A percentile compares a stretch with the other conserved stretches of the same genome.
Conservation (phyloP, 2,113 vertebrate species). For the Austrofundulus limnaeus region DNA sequence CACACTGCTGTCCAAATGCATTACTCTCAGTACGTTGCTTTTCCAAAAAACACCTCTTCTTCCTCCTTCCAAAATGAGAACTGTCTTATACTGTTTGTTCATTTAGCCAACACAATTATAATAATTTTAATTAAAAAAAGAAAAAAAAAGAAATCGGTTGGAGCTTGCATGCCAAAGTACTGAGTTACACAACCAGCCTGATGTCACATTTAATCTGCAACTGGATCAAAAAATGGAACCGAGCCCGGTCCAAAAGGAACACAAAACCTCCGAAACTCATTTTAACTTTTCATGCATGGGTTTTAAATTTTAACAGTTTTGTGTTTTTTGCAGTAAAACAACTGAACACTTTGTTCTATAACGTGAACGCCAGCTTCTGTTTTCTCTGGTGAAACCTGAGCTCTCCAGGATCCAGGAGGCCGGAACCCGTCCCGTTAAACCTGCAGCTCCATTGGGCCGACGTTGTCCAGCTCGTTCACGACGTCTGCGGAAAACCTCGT, state of each 20-base stretch:
- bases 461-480: too few relatives aligned
- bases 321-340: constrained; percentile 36
- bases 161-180: constrained; percentile 11
- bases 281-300: rapidly evolving
- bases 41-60: constrained; percentile 30
- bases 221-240: constrained; percentile 13
- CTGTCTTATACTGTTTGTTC: constrained; percentile 31
- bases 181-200: constrained; percentile 36
- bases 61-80: constrained; percentile 35
- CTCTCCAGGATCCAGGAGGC: too few relatives aligned
- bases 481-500: too few relatives aligned
- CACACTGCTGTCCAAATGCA: constrained; percentile 65
- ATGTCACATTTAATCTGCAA: constrained; percentile 13
- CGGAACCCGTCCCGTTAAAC: neutral
- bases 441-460: too few relatives aligned
- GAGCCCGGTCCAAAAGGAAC: neutral
- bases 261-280: neutral
- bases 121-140: neutral
- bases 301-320: neutral
- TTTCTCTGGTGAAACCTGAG: too few relatives aligned
- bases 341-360: constrained; percentile 6
- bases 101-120: constrained; percentile 17
- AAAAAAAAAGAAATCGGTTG: neutral
- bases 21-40: constrained; percentile 61
- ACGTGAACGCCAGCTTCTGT: neutral